Evolutionary conservation across 2,888 invertebrate species (phyloP).

Genomic region (Gymnosoma rotundatum): DNA sequence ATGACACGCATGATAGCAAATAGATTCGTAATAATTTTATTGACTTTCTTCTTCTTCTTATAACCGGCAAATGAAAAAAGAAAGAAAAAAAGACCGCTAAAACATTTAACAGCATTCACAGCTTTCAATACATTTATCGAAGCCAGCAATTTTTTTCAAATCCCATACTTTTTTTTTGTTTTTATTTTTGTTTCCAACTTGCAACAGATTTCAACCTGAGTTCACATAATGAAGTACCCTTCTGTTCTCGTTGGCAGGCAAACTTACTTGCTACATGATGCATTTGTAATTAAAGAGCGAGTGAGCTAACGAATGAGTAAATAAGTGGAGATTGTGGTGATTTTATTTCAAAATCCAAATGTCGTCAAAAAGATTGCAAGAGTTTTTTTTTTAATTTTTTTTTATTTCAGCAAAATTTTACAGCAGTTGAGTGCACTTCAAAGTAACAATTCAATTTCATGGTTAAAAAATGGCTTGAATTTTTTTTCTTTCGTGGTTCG

Average conservation of each 20-base stretch:
- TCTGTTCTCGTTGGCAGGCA: not conserved
- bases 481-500: not conserved
- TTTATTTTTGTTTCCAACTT: constrained; percentile 19
- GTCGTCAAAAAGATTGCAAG: constrained; percentile 40
- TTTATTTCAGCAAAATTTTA: constrained; percentile 49
- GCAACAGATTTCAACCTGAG: constrained; percentile 69
- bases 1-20: constrained; percentile 61
- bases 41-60: not conserved
- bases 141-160: constrained; percentile 13
- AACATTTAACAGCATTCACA: constrained; percentile 34
- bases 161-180: constrained; percentile 35
- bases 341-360: constrained; percentile 28
- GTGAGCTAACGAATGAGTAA: not conserved
- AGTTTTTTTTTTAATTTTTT: not conserved
- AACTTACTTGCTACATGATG: constrained; percentile 42
- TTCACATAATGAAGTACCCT: constrained; percentile 59
- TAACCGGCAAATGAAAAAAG: constrained; percentile 27
- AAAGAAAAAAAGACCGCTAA: constrained; percentile 35
- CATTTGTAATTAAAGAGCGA: constrained; percentile 62
- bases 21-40: constrained; percentile 16
- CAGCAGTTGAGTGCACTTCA: constrained; percentile 68
- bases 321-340: constrained; percentile 22
- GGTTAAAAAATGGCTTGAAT: constrained; percentile 54
- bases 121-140: constrained; percentile 41
- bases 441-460: constrained; percentile 71